phyloP scores from a whole-genome alignment of 2,888 invertebrate genomes.

The Halictus ligatus region DNA sequence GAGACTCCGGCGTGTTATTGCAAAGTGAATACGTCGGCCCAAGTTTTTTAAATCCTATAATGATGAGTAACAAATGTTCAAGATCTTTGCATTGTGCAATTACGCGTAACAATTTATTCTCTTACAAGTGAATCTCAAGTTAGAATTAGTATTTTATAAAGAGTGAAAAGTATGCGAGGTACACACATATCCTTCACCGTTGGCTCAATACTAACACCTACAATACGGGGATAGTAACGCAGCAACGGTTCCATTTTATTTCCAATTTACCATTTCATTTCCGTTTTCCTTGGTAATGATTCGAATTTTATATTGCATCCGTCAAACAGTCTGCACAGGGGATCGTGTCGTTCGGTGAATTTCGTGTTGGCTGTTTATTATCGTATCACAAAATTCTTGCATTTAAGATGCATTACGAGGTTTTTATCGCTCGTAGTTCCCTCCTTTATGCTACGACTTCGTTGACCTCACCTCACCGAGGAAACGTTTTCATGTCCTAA shows the following conservation, averaged over 20 bases:
- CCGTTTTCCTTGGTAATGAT: conserved; percentile 16
- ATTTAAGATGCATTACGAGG: conserved; percentile 42
- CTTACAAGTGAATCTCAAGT: too few species aligned
- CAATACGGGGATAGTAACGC: not conserved
- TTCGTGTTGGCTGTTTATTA: conserved; percentile 46
- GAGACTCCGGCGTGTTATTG: too few species aligned
- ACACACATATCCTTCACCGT: not conserved
- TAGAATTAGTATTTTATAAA: too few species aligned
- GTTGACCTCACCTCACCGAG: conserved; percentile 62
- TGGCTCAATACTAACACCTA: not conserved
- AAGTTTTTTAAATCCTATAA: too few species aligned
- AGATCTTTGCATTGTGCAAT: too few species aligned
- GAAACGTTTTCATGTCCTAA: conserved; percentile 68
- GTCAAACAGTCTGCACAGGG: not conserved
- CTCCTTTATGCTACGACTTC: conserved; percentile 55
- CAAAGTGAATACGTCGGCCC: too few species aligned
- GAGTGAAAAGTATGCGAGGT: not conserved
- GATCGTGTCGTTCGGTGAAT: conserved; percentile 13
- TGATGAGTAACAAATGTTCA: too few species aligned
- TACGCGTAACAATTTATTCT: too few species aligned
- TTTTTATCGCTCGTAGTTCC: conserved; percentile 53
- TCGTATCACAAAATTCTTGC: conserved; percentile 37
- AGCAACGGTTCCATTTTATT: not conserved
- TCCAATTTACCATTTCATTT: conserved; percentile 1
- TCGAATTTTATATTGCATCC: conserved; percentile 17